Conservation (phyloP, 2,797 vertebrate genomes). For the Atherinosoma microstoma region DNA sequence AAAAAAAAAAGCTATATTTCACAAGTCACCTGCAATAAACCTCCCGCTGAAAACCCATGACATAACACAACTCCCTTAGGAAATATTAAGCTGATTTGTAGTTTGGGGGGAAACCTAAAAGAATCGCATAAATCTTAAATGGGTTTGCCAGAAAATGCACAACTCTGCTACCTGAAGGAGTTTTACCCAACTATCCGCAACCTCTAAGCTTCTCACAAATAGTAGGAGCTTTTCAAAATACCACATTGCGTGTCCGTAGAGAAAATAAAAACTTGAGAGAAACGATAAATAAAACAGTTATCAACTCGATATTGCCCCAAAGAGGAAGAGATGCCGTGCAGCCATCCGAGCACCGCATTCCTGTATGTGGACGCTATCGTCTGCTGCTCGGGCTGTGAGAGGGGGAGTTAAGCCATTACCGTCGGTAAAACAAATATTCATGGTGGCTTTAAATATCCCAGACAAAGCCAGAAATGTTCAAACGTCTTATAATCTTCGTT, state of each 20-base stretch:
- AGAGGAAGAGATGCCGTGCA: slow-evolving; percentile 16
- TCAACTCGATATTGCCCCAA: background rate
- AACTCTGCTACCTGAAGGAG: slow-evolving; percentile 38
- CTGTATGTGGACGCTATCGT: slow-evolving; percentile 48
- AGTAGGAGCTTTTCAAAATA: background rate
- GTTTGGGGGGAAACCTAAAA: slow-evolving; percentile 28
- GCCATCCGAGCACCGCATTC: slow-evolving; percentile 65
- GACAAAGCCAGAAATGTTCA: background rate
- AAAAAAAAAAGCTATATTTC: background rate
- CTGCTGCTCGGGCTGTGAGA: slow-evolving; percentile 42
- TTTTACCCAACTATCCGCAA: background rate
- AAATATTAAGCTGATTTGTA: slow-evolving; percentile 54
- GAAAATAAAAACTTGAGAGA: background rate
- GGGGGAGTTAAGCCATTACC: slow-evolving; percentile 22
- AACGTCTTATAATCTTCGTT: background rate
- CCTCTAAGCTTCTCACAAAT: background rate
- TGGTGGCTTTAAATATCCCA: background rate
- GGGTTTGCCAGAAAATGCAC: slow-evolving; percentile 38
- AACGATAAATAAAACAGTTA: slow-evolving; percentile 1
- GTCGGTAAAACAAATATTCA: slow-evolving; percentile 45
- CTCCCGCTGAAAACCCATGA: slow-evolving; percentile 20
- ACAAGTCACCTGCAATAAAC: slow-evolving; percentile 48
- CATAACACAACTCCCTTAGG: slow-evolving; percentile 24
- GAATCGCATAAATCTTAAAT: slow-evolving; percentile 22
- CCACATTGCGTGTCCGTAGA: accelerated